Evolutionary conservation across 1,140 invertebrate species (phyloP), one percentile per base, ranked within the genome.

Genomic region (Drosophila rhopaloa): DNA sequence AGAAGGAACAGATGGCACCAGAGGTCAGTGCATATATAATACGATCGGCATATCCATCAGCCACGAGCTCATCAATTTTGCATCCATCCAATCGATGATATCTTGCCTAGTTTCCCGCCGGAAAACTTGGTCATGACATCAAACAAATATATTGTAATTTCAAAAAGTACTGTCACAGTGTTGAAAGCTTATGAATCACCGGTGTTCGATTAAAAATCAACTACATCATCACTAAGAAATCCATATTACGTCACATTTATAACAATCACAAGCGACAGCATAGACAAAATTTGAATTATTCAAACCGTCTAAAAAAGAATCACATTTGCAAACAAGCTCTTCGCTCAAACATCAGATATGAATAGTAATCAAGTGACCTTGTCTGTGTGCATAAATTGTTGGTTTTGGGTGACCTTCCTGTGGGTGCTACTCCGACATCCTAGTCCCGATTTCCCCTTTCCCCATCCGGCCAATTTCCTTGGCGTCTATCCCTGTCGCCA

Each of bases 401-500:
- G 54, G 48, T 14, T 10, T 6, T 24, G 66, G 48, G 41, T 27
- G 29, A 58, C 67, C 67, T 71, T 60, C 38, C 54, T 55, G 57
- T 47, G 67, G 58, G 59, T 61, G 57, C 54, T 63, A 57, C 24
- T 41, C 32, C 6, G 9, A 37, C 14, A 19, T 37, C 19, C 41
- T 32, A 32, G 16, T 37, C 16, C 7, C 37, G 19, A 10, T 35
- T 16, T n/a, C 29, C 65, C 37, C 8, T n/a, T 32, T 14, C 43
- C 38, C 4, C 8, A 32, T 32, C 29, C 41, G 41, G 14, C 35
- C 40, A 53, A 56, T 53, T 63, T 35, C 13, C 16, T 47, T 38
- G 68, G 58, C 51, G 58, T 80, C 56, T 68, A 44, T 53, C 14
- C 16, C 35, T 29, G 82, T 55, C 82, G 84, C 79, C 83, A 83